These are phyloP conservation scores for Urocitellus parryii DNA, from an alignment of 2,113 vertebrate species.

Conservation along the genomic window DNA sequence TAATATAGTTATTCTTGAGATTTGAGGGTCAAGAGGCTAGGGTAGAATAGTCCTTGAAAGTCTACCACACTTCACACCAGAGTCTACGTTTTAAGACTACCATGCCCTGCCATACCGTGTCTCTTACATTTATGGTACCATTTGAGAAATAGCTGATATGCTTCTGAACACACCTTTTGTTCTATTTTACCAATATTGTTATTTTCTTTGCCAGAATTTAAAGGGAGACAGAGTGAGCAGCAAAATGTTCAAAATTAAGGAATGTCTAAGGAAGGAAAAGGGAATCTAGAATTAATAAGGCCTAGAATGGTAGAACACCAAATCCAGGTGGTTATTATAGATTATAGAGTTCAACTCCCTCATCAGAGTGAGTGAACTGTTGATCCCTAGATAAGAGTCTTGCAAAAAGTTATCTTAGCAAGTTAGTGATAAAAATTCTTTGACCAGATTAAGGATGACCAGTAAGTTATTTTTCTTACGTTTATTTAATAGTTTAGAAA, in stretches of 20 bases:
- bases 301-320: not conserved
- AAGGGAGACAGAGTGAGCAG: not conserved
- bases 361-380: not conserved
- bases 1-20: not conserved
- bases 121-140: not conserved
- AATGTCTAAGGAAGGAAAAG: not conserved
- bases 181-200: not conserved
- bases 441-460: not conserved
- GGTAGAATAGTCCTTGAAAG: not conserved
- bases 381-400: not conserved
- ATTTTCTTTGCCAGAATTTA: not conserved
- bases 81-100: not conserved
- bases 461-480: conserved; percentile 2
- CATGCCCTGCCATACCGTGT: not conserved
- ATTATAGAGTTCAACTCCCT: not conserved
- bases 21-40: not conserved
- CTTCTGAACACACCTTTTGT: not conserved
- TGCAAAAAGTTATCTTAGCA: not conserved
- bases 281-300: not conserved
- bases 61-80: not conserved
- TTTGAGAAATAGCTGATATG: not conserved
- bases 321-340: not conserved
- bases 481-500: conserved; percentile 14
- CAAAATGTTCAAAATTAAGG: not conserved
- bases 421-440: not conserved